Base-by-base conservation (phyloP, 2,797 vertebrate genomes). In the Labroides dimidiatus region DNA sequence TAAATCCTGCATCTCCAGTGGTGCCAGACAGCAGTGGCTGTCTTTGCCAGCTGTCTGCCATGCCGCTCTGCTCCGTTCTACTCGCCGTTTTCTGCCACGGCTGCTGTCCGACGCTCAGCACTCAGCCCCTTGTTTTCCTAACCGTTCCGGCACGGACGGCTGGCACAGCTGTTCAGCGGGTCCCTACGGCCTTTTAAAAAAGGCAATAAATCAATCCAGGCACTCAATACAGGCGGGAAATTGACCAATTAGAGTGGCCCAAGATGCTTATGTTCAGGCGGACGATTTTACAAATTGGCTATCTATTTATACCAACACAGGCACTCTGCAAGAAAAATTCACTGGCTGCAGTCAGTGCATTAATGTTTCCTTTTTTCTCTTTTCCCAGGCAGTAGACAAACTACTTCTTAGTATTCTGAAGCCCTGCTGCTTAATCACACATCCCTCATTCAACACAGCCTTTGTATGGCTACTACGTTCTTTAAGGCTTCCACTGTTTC, bases 191-290 rank as follows among this genome's bases (percentile, higher is more conserved):
- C 93, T 93, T 92, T 93, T 94, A 94, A 95, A 94, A 94, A 94
- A 93, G 91, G 93, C 93, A 95, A 95, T 95, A 95, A 95, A 95
- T 95, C 94, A 95, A 95, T 94, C 93, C 86, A 87, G 93, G 92
- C 93, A 92, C 93, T 94, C 93, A 93, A 95, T 94, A 94, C 94
- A 94, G 87, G 93, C 91, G 92, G 93, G 93, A 95, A 94, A 95
- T 94, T 94, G 93, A 95, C 94, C 94, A 95, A 95, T 95, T 95
- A 95, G 93, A 94, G 91, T 91, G 91, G 92, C 93, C 93, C 93
- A 93, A 94, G 93, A 94, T 93, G 93, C 93, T 93, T 93, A 92
- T 94, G 93, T 93, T 94, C 92, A 92, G 91, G 88, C 91, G 79
- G 93, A 93, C 91, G 78, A 93, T 94, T 94, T 94, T 93, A 94